phyloP scores from a whole-genome alignment of 2,113 vertebrate genomes.

The Malurus elegans region DNA sequence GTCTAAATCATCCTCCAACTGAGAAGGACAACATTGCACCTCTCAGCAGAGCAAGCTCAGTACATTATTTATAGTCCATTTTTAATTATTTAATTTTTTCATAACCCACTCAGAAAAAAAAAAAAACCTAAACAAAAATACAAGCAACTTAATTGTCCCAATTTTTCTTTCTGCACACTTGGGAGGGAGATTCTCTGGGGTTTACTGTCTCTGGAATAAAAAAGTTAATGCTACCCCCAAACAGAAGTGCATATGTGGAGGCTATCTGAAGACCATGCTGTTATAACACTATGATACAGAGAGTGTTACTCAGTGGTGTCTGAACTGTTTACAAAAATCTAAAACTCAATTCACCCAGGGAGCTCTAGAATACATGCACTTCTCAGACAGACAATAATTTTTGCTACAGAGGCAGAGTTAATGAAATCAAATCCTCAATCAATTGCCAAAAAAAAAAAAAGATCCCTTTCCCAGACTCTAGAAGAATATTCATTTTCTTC shows the following conservation, averaged over 20 bases:
- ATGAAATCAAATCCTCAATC: background rate
- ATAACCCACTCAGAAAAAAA: background rate
- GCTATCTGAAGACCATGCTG: background rate
- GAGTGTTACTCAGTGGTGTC: background rate
- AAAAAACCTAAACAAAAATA: background rate
- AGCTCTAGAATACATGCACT: background rate
- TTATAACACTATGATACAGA: background rate
- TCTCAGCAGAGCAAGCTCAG: background rate
- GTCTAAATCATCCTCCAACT: background rate
- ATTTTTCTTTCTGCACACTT: background rate
- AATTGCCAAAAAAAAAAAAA: background rate
- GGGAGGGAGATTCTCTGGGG: background rate
- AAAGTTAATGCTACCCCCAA: background rate
- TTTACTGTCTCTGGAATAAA: background rate
- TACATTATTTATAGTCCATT: background rate
- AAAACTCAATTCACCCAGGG: background rate
- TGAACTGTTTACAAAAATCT: background rate
- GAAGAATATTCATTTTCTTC: background rate
- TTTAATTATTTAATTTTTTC: conserved; percentile 46
- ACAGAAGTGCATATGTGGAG: background rate
- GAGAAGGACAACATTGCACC: background rate
- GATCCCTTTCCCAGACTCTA: background rate
- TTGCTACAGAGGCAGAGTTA: background rate
- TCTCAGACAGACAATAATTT: background rate
- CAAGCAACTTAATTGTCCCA: background rate